Evolutionary conservation across 2,113 vertebrate species (phyloP), one percentile per base, ranked within the genome.

Genomic region (Sceloporus tristichus): DNA sequence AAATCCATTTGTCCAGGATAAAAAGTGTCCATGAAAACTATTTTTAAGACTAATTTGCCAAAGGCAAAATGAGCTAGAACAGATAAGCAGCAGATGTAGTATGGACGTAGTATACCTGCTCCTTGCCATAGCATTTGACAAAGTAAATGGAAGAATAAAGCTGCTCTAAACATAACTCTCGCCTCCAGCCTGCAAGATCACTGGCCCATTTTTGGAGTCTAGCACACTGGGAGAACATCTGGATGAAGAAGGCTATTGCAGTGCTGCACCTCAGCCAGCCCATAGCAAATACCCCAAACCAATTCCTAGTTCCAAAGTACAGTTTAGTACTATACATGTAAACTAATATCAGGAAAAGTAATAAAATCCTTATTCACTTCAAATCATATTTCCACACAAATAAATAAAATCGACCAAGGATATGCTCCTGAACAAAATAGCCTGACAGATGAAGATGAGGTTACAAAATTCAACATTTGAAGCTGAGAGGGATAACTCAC

Each of bases 401-500:
- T 48, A 18, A 16, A 38, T 75, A 40, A 80, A 38, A 14, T 34
- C 42, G 59, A 62, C 10, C 13, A 62, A 62, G 14, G 18, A 13
- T 62, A 62, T 62, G 59, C 14, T 16, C 11, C 11, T 62, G 59
- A 62, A 16, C 13, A 56, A 81, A n/a, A 25, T 23, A 62, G 19
- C 59, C 56, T 71, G 68, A 10, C 25, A 21, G 68, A 71, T 71
- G 27, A 71, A 71, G 25, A 29, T 21, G 18, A 21, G 65, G 23
- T 21, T 66, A 66, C 16, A 66, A 66, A 66, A 66, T 19, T 66
- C 23, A 66, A 18, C 3, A 14, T 66, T 66, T 21, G 23, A 66
- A 66, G 23, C 14, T 2, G 5, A n/a, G 9, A 29, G 27, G 10
- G 90, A 87, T 86, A 85, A 94, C 96, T 94, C 91, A 99, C 99